phyloP scores from a whole-genome alignment of 1,140 invertebrate genomes.

The Drosophila triauraria region DNA sequence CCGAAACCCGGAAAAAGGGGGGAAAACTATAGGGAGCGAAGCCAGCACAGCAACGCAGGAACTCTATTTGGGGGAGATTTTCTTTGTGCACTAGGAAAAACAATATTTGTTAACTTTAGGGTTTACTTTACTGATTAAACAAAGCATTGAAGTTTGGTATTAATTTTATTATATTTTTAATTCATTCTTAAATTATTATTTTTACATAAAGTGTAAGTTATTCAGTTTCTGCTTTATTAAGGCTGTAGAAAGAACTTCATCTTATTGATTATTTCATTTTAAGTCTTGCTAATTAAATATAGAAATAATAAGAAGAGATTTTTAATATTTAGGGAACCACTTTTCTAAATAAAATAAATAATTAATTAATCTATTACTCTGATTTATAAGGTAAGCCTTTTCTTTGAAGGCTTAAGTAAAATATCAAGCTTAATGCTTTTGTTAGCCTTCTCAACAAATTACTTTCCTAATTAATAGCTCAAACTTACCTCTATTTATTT shows the following conservation, averaged over 20 bases:
- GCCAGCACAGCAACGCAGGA: conserved; percentile 11
- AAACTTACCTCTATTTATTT: not conserved
- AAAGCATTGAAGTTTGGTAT: no score
- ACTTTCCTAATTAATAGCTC: not conserved
- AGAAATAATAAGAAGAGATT: not conserved
- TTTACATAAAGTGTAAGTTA: not conserved
- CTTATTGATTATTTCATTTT: no score
- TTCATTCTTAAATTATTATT: not conserved
- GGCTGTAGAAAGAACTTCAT: not conserved
- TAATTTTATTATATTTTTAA: not conserved
- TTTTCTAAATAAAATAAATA: not conserved
- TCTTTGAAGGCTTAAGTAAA: not conserved
- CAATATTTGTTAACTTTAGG: not conserved
- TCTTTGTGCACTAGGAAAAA: conserved; percentile 16
- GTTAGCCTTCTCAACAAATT: not conserved
- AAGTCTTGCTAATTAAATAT: not conserved
- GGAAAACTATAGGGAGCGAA: conserved; percentile 38
- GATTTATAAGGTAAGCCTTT: not conserved
- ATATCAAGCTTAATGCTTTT: not conserved
- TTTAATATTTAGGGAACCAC: not conserved
- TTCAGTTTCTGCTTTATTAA: fast-evolving
- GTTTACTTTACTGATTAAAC: not conserved
- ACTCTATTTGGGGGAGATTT: conserved; percentile 13
- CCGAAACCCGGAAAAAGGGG: conserved; percentile 57
- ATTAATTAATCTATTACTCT: no score